Evolutionary conservation across 2,113 vertebrate species (phyloP), one percentile per base, ranked within the genome.

Genomic region (Urocolius indicus): DNA sequence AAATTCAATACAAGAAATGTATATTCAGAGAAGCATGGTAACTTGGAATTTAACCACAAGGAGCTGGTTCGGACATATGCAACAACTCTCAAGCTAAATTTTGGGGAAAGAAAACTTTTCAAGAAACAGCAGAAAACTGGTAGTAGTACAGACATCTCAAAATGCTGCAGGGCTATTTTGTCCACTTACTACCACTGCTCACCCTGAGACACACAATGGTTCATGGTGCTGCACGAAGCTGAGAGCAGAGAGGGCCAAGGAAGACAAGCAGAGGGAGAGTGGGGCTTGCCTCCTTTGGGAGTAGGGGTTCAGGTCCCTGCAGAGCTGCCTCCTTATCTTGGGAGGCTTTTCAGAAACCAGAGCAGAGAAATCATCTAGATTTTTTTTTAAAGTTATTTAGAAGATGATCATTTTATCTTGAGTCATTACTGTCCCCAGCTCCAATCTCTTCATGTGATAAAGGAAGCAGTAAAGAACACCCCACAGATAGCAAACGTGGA

Each of bases 31-130:
- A 90, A 95, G 63, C 8, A 22, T 0, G 0, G 83, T 92, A 89
- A 90, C 45, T n/a, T 63, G 63, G 46, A 91, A 95, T 77, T 81
- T 80, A 95, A 74, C 52, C 29, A 90, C 73, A 83, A 55, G 34
- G 27, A 92, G 19, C 16, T 58, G 15, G 19, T 62, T 90, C 83
- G 23, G 73, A 66, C n/a, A 74, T 48, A 43, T 21, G 17, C 90
- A 85, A 77, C 72, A 71, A 77, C 24, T 48, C 29, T 32, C 22
- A 49, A 71, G 26, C 13, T 88, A 78, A 51, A 93, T 77, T 77
- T 84, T 41, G 38, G 38, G 38, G 38, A 41, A 41, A 41, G 38
- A 41, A 41, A 41, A 5, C 58, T 36, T 41, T 38, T 17, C 34
- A 69, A 18, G 51, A 18, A 45, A 48, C 45, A 59, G 45, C 21